These are phyloP conservation scores for Diadumene lineata DNA, from an alignment of 92 coral and sea anemone genomes.

Conservation along the genomic window DNA sequence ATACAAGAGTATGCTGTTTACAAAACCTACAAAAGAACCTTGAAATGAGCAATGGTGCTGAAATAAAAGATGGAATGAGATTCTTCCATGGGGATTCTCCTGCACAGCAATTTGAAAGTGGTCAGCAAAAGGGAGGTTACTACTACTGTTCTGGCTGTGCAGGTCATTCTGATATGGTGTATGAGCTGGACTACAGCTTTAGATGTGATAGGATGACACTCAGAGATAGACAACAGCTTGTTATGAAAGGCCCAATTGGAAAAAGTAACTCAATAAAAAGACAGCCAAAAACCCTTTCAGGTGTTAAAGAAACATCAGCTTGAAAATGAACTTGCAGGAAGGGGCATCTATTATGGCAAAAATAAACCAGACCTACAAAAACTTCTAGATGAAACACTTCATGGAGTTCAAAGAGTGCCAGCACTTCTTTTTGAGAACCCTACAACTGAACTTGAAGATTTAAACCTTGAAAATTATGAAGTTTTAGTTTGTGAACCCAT, in stretches of 20 bases:
- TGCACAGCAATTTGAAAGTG: conserved; percentile 29
- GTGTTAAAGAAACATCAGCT: conserved; percentile 2
- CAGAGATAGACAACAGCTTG: conserved; percentile 31
- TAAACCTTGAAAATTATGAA: conserved; percentile 32
- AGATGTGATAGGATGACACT: conserved; percentile 15
- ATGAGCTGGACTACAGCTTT: conserved; percentile 35
- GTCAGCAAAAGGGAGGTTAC: conserved; percentile 50
- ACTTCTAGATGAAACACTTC: not conserved
- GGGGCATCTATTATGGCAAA: not conserved
- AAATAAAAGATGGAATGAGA: conserved; percentile 7
- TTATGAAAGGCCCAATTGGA: conserved; percentile 31
- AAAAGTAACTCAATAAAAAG: conserved; percentile 18
- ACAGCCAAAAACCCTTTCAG: conserved; percentile 40
- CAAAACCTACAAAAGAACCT: not conserved
- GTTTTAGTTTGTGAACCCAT: conserved; percentile 51
- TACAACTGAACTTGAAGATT: not conserved
- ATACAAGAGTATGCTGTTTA: not conserved
- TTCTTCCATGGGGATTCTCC: conserved; percentile 37
- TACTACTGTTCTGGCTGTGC: conserved; percentile 52
- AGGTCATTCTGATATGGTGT: conserved; percentile 10
- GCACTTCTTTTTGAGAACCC: conserved; percentile 35
- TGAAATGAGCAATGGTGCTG: not conserved
- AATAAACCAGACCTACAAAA: conserved; percentile 19
- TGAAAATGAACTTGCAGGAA: conserved; percentile 5
- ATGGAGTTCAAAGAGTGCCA: conserved; percentile 37